Percentiles rank a stretch among this genome's conserved stretches.
These are phyloP conservation scores for Melanotaenia pygmaea DNA, from an alignment of 2,797 vertebrate genomes.

Conservation along the genomic window DNA sequence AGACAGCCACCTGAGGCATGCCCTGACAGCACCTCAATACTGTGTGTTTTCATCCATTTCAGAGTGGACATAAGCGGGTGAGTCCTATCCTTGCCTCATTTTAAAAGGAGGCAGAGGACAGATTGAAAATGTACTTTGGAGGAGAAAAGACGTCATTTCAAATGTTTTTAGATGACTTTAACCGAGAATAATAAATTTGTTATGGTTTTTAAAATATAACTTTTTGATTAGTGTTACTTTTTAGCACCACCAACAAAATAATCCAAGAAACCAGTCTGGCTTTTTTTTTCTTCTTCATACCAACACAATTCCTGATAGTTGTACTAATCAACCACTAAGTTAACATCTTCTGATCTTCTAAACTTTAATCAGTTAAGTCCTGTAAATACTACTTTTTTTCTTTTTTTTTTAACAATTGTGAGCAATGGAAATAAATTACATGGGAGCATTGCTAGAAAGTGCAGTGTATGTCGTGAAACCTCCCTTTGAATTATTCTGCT, in stretches of 20 bases:
- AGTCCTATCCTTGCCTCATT: constrained; percentile 31
- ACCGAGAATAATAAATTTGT: not conserved
- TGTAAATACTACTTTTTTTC: not conserved
- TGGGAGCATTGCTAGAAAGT: not conserved
- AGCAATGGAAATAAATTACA: not conserved
- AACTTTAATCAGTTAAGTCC: not conserved
- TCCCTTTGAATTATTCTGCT: not conserved
- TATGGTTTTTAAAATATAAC: constrained; percentile 1
- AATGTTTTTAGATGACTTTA: constrained; percentile 2
- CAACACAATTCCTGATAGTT: not conserved
- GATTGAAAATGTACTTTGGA: constrained; percentile 21
- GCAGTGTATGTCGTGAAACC: not conserved
- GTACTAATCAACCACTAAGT: not conserved
- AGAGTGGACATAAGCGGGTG: constrained; percentile 24
- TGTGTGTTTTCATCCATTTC: constrained; percentile 39
- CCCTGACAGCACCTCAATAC: constrained; percentile 1
- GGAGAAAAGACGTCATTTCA: constrained; percentile 28
- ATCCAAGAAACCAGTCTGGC: not conserved
- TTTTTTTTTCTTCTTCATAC: not conserved
- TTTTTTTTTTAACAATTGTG: not conserved
- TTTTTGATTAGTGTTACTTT: not conserved
- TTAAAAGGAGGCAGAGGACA: constrained; percentile 9
- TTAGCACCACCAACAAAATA: constrained; percentile 5
- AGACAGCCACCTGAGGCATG: constrained; percentile 30
- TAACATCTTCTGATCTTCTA: not conserved